Evolutionary conservation across 2,888 invertebrate genomes (phyloP).

Genomic region (Trypoxylon attenuatum): DNA sequence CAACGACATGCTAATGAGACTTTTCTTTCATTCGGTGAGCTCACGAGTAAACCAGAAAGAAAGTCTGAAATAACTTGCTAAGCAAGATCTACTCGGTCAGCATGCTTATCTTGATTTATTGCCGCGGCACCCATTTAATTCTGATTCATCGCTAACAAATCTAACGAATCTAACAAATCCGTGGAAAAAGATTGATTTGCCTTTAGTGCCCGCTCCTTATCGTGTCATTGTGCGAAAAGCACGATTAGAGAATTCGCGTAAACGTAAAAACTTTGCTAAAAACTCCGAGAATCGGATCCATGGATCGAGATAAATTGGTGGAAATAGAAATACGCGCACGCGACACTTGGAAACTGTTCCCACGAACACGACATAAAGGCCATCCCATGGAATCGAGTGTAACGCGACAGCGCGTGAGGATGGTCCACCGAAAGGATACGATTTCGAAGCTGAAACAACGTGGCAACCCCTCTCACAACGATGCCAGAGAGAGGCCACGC

Average conservation of each 20-base stretch:
- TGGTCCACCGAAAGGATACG: constrained; percentile 32
- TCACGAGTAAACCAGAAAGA: constrained; percentile 5
- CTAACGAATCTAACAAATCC: no score
- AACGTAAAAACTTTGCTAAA: no score
- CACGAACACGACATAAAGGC: not conserved
- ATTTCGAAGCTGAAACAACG: constrained; percentile 28
- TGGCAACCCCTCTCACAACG: constrained; percentile 22
- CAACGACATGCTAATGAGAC: constrained; percentile 39
- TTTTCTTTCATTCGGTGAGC: constrained; percentile 16
- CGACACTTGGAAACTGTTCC: not conserved
- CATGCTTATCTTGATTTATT: constrained; percentile 38
- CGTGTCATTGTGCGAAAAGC: no score
- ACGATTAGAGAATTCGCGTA: no score
- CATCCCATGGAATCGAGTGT: constrained; percentile 17
- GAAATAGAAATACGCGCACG: not conserved
- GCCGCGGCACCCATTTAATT: constrained; percentile 20
- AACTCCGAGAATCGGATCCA: no score
- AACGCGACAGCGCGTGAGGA: constrained; percentile 26
- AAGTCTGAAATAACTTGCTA: constrained; percentile 15
- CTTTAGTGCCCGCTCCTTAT: no score
- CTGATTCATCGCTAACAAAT: not conserved
- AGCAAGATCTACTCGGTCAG: constrained; percentile 21
- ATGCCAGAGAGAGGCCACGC: constrained; percentile 21
- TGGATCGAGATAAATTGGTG: no score
- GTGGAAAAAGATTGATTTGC: no score